phyloP scores from a whole-genome alignment of 2,113 vertebrate genomes.

The Taxidea taxus region DNA sequence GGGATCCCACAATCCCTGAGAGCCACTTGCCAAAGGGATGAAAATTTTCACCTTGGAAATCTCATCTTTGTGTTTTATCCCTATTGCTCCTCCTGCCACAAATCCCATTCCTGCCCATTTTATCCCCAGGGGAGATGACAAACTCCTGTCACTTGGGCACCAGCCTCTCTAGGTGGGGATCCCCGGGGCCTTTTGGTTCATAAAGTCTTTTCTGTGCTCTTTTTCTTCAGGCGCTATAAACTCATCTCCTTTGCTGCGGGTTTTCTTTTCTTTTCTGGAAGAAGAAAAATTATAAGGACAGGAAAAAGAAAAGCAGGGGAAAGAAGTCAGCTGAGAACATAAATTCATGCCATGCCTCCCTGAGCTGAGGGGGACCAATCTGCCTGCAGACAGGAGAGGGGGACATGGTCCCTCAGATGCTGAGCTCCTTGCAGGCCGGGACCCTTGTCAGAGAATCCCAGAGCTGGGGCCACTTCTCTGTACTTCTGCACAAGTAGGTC shows the following conservation, averaged over 20 bases:
- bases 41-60: slow-evolving; percentile 7
- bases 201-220: neutral
- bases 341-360: neutral
- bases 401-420: too few species aligned
- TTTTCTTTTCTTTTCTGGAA: neutral
- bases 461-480: too few species aligned
- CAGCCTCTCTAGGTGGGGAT: too few species aligned
- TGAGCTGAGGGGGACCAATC: neutral
- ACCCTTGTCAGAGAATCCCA: neutral
- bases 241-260: neutral
- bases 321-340: neutral
- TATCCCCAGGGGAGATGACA: neutral
- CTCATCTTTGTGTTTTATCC: neutral
- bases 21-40: slow-evolving; percentile 40
- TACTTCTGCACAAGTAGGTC: neutral
- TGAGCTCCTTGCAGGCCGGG: neutral
- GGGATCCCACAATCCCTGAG: neutral
- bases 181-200: neutral
- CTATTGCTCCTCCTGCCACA: neutral
- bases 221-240: neutral
- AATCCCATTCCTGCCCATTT: neutral
- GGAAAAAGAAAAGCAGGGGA: neutral
- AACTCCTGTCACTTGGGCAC: neutral
- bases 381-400: neutral
- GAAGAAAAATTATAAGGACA: slow-evolving; percentile 16